phyloP scores from a whole-genome alignment of 2,113 vertebrate genomes.

The Chamaea fasciata region DNA sequence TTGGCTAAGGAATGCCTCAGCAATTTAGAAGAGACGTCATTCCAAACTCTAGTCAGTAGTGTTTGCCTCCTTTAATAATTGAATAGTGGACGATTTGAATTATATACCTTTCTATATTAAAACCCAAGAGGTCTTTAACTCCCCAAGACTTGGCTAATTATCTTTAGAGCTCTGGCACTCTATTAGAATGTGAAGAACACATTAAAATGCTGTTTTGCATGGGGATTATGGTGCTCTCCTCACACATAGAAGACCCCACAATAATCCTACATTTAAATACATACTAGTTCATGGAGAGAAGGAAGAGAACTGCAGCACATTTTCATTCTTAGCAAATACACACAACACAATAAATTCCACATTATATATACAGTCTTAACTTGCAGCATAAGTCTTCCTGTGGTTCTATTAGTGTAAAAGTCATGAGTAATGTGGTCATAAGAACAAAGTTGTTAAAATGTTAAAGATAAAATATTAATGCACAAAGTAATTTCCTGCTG shows the following conservation, averaged over 20 bases:
- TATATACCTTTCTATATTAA: background rate
- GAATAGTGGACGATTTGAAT: background rate
- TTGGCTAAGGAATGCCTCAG: background rate
- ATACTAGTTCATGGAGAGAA: background rate
- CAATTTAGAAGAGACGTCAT: background rate
- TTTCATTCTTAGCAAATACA: background rate
- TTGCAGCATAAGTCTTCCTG: background rate
- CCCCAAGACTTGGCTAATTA: background rate
- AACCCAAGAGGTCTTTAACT: background rate
- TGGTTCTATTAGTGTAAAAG: background rate
- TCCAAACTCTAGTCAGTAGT: background rate
- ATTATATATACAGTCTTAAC: background rate
- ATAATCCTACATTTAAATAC: background rate
- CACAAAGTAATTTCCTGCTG: background rate
- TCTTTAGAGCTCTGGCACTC: background rate
- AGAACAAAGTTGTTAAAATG: background rate
- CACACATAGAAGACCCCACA: background rate
- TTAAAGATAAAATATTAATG: background rate
- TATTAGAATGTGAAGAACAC: background rate
- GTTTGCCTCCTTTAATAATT: background rate
- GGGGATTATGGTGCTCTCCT: background rate
- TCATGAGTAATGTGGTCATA: background rate
- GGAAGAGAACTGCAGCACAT: background rate
- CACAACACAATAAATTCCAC: background rate
- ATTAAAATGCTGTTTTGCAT: background rate